Evolutionary conservation across 2,888 invertebrate species (phyloP).

Genomic region (Priocnemis perturbator): DNA sequence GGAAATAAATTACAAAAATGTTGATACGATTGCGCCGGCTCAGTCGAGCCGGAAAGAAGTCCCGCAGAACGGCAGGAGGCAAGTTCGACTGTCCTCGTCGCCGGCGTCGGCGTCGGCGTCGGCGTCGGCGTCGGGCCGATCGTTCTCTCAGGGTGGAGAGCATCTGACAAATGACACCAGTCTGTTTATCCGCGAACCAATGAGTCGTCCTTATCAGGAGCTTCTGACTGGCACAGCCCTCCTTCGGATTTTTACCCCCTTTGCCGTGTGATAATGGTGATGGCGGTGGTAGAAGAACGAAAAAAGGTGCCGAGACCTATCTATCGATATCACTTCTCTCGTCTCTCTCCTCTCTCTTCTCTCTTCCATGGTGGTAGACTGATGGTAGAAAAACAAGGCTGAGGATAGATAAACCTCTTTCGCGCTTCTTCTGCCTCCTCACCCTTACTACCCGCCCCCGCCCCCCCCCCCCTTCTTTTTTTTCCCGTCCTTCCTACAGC

Average conservation of each 20-base stretch:
- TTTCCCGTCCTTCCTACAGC: slow-evolving; percentile 20
- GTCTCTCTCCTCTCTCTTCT: slow-evolving; percentile 54
- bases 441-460: too few species aligned
- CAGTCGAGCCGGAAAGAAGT: slow-evolving; percentile 41
- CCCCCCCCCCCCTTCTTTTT: slow-evolving; percentile 1
- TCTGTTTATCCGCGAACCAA: slow-evolving; percentile 63
- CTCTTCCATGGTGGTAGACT: slow-evolving; percentile 61
- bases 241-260: slow-evolving; percentile 43
- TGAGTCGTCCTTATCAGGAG: slow-evolving; percentile 62
- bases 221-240: slow-evolving; percentile 44
- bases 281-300: slow-evolving; percentile 23
- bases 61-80: slow-evolving; percentile 17
- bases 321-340: slow-evolving; percentile 62
- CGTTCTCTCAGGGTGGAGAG: slow-evolving; percentile 28
- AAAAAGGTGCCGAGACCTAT: slow-evolving; percentile 54
- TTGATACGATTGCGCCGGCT: slow-evolving; percentile 34
- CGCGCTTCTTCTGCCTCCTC: slow-evolving; percentile 10
- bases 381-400: slow-evolving; percentile 62
- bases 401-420: slow-evolving; percentile 55
- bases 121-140: slow-evolving; percentile 14
- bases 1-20: slow-evolving; percentile 38
- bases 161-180: slow-evolving; percentile 63
- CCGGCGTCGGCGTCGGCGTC: too few species aligned
- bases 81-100: slow-evolving; percentile 32
- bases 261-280: too few species aligned